These are phyloP conservation scores for Cichlasoma orientale DNA, from an alignment of 2,797 vertebrate species.

Conservation along the genomic window DNA sequence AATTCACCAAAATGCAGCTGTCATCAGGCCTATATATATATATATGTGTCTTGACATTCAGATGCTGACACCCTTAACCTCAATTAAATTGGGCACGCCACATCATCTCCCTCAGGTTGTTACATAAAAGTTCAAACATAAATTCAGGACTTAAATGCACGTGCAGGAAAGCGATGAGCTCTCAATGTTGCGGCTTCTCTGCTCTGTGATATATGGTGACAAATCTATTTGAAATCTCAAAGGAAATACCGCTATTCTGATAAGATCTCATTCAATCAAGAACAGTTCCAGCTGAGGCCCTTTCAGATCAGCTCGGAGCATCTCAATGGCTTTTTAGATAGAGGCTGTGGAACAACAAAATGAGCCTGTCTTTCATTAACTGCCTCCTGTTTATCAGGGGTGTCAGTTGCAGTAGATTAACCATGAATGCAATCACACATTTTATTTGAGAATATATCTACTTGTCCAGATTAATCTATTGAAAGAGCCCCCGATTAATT, in stretches of 20 bases:
- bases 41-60: conserved; percentile 7
- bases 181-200: conserved; percentile 14
- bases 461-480: conserved; percentile 20
- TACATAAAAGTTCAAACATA: conserved; percentile 44
- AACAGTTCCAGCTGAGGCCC: conserved; percentile 31
- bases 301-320: conserved; percentile 32
- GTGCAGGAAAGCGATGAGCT: background rate
- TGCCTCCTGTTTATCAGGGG: conserved; percentile 40
- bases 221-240: conserved; percentile 30
- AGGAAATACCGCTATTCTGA: background rate
- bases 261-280: conserved; percentile 27
- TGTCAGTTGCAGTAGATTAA: conserved; percentile 57
- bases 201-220: conserved; percentile 21
- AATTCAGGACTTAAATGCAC: conserved; percentile 34
- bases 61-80: conserved; percentile 9
- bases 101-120: conserved; percentile 30
- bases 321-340: conserved; percentile 33
- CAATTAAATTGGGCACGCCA: conserved; percentile 34
- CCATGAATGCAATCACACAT: conserved; percentile 47
- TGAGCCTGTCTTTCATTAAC: conserved; percentile 56
- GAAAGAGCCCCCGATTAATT: conserved; percentile 15
- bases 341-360: conserved; percentile 42
- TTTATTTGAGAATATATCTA: conserved; percentile 38
- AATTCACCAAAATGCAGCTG: background rate
- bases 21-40: background rate